Base-by-base conservation (phyloP, 2,113 vertebrate genomes). In the Nannobrachium achirus region DNA sequence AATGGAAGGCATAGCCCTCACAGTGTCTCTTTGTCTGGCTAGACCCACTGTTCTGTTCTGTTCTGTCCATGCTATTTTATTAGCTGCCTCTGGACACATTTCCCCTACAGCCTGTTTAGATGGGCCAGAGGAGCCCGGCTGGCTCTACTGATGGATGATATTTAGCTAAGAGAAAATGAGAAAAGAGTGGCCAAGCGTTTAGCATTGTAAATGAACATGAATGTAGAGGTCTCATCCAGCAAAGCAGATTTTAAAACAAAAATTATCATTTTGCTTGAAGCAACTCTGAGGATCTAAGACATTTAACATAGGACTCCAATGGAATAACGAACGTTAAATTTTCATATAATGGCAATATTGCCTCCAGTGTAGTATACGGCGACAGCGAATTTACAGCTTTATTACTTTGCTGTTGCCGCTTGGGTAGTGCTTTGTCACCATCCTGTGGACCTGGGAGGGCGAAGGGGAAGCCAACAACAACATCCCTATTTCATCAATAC, bases 1-100 rank as follows among this genome's bases (percentile, higher is more conserved):
- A 63, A 49, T 38, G 50, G 45, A 85, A 75, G 63, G 48, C 53
- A 42, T 40, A 11, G 78, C 51, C 71, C 55, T 86, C 69, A 88
- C 75, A 89, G 65, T 82, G 71, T 83, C 64, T 84, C 84, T 84
- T 84, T 89, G 84, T 89, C 76, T 74, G 75, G 48, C 66, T 66
- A 19, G 60, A 63, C 71, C 64, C 14, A 15, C 70, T 78, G 78
- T 66, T 65, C 58, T 60, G 69, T 58, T 71, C 66, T 33, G 25
- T 66, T 51, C 77, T 73, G 82, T 75, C 70, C n/a, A 69, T 78
- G 73, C 76, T 73, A 53, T 83, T 88, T 90, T 84, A 83, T 89
- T 73, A 79, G 75, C 79, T 75, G 73, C 75, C 76, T 71, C 59
- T 63, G 68, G 69, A 76, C 70, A 45, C 59, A 63, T 85, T 86